A percentile compares a stretch with the other conserved stretches of the same genome.
phyloP scores from a whole-genome alignment of 2,797 vertebrate genomes.

The Sebastes steindachneri region DNA sequence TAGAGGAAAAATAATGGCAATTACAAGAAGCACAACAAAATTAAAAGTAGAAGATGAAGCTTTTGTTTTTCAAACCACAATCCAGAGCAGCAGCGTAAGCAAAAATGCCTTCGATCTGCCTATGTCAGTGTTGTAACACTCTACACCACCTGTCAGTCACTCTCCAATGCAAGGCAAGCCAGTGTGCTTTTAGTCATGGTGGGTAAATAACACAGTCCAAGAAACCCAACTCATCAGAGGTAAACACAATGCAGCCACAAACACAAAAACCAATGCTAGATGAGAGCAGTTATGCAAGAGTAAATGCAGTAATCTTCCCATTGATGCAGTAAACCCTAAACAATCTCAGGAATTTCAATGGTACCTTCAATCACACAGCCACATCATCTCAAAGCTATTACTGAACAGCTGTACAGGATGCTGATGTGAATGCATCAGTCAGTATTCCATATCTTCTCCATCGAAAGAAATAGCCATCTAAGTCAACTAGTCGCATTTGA shows the following conservation, averaged over 20 bases:
- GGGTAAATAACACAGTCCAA: conserved; percentile 32
- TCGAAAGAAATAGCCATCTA: not conserved
- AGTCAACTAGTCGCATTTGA: not conserved
- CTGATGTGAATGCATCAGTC: not conserved
- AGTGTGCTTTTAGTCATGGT: conserved; percentile 44
- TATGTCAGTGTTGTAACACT: conserved; percentile 32
- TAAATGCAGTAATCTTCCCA: conserved; percentile 17
- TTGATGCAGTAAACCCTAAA: not conserved
- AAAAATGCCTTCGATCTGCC: conserved; percentile 43
- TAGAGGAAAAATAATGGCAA: conserved; percentile 82
- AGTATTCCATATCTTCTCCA: not conserved
- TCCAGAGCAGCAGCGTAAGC: conserved; percentile 55
- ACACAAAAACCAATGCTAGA: conserved; percentile 2
- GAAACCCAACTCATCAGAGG: conserved; percentile 34
- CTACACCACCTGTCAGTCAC: conserved; percentile 34
- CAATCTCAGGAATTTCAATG: not conserved
- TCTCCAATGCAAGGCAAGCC: conserved; percentile 51
- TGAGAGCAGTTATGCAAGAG: conserved; percentile 14
- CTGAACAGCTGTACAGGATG: not conserved
- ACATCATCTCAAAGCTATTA: not conserved
- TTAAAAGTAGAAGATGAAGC: conserved; percentile 42
- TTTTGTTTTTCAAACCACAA: conserved; percentile 57
- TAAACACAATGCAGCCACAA: conserved; percentile 31
- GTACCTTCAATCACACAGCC: not conserved
- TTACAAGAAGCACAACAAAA: conserved; percentile 75